A percentile compares a stretch with the other conserved stretches of the same genome.
Evolutionary conservation across 2,888 invertebrate genomes (phyloP).

Genomic region (Eudasyphora cyanicolor): DNA sequence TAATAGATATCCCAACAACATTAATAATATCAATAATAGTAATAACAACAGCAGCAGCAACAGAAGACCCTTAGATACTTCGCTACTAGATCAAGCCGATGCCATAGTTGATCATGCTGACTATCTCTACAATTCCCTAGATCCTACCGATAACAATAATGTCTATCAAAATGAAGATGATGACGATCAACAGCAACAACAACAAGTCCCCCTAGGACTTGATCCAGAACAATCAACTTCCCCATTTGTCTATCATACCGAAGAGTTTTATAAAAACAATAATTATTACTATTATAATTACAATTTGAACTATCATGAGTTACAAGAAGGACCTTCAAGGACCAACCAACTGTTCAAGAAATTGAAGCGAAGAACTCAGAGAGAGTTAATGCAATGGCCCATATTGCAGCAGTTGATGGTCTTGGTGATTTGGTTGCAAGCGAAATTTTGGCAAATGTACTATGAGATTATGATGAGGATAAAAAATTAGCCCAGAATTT

Average conservation of each 20-base stretch:
- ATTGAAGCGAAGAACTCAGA: conserved; percentile 73
- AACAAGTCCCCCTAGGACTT: neutral
- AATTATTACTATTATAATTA: conserved; percentile 75
- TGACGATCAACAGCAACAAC: neutral
- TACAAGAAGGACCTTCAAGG: conserved; percentile 58
- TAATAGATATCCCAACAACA: conserved; percentile 51
- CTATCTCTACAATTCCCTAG: conserved; percentile 64
- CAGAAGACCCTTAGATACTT: conserved; percentile 56
- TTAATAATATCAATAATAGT: conserved; percentile 37
- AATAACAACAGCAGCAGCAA: conserved; percentile 41
- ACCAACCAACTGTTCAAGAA: conserved; percentile 69
- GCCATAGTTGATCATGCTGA: conserved; percentile 58
- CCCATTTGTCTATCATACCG: conserved; percentile 43
- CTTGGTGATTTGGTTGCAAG: conserved; percentile 76
- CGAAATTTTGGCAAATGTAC: conserved; percentile 76
- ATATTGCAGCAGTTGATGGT: conserved; percentile 76
- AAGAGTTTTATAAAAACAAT: conserved; percentile 71
- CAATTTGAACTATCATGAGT: conserved; percentile 72
- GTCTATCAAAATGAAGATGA: conserved; percentile 6
- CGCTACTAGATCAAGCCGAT: conserved; percentile 61
- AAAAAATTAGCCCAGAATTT: conserved; percentile 70
- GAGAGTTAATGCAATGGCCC: conserved; percentile 77
- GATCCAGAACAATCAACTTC: conserved; percentile 1
- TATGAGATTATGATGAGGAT: conserved; percentile 73
- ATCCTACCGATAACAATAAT: conserved; percentile 57